A percentile compares a stretch with the other conserved stretches of the same genome.
Conservation (phyloP, 2,888 invertebrate species). For the Sialis fuliginosa region DNA sequence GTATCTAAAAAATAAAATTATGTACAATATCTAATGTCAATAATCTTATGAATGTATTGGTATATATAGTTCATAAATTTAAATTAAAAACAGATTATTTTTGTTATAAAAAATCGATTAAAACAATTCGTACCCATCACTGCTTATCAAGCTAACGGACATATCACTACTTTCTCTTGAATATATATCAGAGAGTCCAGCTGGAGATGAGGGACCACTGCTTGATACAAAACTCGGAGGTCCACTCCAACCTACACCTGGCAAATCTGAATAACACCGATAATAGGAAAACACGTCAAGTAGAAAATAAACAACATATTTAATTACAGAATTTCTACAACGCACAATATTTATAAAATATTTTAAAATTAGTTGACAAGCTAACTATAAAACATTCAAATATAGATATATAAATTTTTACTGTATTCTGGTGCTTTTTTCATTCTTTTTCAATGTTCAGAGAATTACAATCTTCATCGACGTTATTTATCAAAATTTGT, state of each 20-base stretch:
- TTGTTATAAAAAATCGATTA: neutral
- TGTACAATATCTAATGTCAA: constrained; percentile 5
- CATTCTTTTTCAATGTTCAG: too few species aligned
- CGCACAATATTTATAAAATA: neutral
- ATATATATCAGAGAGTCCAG: constrained; percentile 39
- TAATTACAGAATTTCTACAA: too few species aligned
- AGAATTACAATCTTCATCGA: too few species aligned
- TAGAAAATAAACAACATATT: too few species aligned
- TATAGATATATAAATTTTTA: too few species aligned
- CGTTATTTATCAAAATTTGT: too few species aligned
- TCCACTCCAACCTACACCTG: constrained; percentile 57
- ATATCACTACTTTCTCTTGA: constrained; percentile 40
- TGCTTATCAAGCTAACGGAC: constrained; percentile 43
- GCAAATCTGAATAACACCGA: constrained; percentile 2
- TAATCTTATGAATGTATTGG: constrained; percentile 8
- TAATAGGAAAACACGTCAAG: too few species aligned
- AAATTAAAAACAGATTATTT: constrained; percentile 9
- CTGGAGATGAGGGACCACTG: constrained; percentile 66
- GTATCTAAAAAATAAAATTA: constrained; percentile 8
- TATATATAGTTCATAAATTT: constrained; percentile 5
- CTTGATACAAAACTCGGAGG: constrained; percentile 72
- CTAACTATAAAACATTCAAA: neutral
- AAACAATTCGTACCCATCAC: constrained; percentile 33
- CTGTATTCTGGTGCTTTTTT: too few species aligned
- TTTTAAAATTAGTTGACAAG: neutral